These are phyloP conservation scores for Tokudaia tokunoshimensis DNA, from an alignment of 2,797 vertebrate genomes.

Conservation along the genomic window DNA sequence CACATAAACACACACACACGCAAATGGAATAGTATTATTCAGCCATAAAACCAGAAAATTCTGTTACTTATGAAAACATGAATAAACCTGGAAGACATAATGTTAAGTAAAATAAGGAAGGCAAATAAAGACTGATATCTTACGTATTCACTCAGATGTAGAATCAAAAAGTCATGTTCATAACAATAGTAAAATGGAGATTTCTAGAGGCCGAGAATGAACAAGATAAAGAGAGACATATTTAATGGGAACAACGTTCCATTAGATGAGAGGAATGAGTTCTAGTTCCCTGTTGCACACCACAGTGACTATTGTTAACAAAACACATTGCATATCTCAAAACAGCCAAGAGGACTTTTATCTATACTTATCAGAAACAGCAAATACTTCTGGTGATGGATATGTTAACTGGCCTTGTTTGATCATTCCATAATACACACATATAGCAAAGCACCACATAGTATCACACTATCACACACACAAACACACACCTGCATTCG, in stretches of 20 bases:
- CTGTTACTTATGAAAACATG: not conserved
- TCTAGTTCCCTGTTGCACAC: not conserved
- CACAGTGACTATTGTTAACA: not conserved
- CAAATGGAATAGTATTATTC: not conserved
- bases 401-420: not conserved
- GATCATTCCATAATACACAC: not conserved
- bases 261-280: not conserved
- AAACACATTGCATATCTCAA: not conserved
- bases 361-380: not conserved
- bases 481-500: not conserved
- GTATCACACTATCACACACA: no score
- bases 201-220: not conserved
- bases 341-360: not conserved
- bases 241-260: not conserved
- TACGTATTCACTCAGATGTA: not conserved
- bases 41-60: not conserved
- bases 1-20: not conserved
- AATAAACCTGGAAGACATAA: not conserved
- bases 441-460: not conserved
- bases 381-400: not conserved
- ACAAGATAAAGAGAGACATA: not conserved
- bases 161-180: slow-evolving; percentile 2
- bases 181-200: not conserved
- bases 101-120: not conserved
- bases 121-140: not conserved